Base-by-base conservation (phyloP, 2,888 invertebrate species). In the Gasteruption jaculator region DNA sequence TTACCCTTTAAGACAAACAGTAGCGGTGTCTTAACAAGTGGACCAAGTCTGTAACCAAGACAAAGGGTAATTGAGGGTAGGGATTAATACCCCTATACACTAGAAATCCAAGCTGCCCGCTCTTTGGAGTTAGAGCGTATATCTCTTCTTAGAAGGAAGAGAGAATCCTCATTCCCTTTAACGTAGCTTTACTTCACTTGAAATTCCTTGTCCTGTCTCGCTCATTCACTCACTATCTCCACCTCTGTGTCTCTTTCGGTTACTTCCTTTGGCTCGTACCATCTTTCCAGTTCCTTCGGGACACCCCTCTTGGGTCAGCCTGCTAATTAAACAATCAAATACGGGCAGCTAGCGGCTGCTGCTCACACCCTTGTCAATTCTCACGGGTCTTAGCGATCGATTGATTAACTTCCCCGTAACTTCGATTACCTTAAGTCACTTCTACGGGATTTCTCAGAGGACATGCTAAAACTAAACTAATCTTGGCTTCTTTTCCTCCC, bases 21-120 rank as follows among this genome's bases (percentile, higher is more conserved):
- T 71, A 63, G 68, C 67, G 69, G 69, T 69, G 70, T 71, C 70
- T 70, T 71, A 71, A 71, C 69, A 69, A 71, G 70, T 70, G 70
- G 70, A 70, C 70, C 68, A 69, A 70, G 68, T n/a, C 69, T 65
- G 65, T 58, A 66, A 69, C 68, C 70, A 71, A 71, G 70, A 70
- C 70, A 71, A 71, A 70, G 69, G 70, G 70, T 69, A 71, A 71
- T 71, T 71, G 70, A 71, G 70, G 68, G 63, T 67, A 67, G 66
- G 70, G 68, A 70, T 71, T 71, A 70, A 71, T 71, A 68, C 70
- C 68, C 70, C 67, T 68, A 70, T 69, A 69, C 65, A 65, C 56
- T 53, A 58, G 68, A 66, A 64, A 61, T 62, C 62, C 58, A 60
- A 57, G 56, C 56, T 54, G 52, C 52, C 52, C 54, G 51, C 54